Base-by-base conservation (phyloP, 1,140 invertebrate genomes). In the Drosophila kanapiae region DNA sequence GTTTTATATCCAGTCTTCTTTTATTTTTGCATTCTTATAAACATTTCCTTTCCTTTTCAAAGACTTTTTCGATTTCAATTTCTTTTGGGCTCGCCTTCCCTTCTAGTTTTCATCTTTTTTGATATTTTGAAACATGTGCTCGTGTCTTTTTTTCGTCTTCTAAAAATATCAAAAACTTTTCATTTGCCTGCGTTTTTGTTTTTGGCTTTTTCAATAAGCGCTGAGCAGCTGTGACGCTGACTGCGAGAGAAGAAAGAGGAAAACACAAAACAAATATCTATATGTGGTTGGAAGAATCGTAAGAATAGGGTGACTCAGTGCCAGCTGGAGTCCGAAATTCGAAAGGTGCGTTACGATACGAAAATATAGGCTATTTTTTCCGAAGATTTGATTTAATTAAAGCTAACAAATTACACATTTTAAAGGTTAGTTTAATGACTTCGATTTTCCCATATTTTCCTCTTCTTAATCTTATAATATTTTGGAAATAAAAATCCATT, bases 101-200 rank as follows among this genome's bases (percentile, higher is more conserved):
- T 60, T 47, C 49, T 61, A 54, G 49, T 63, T 78, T 67, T 74
- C 59, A 58, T 62, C 75, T 59, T 70, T 80, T 76, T 71, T 79
- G 84, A 90, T 87, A 84, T 87, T 87, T 78, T 84, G 59, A 87
- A 87, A 87, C 84, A 87, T 87, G 85, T 87, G 84, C 84, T 80
- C 77, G 57, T 49, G 57, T 68, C 37, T 71, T 71, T 71, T 61
- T 47, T 72, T 71, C 35, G 53, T 64, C 57, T 87, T 80, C 85
- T 88, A 88, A 75, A 88, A 84, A 90, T 90, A 90, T 60, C 76
- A 53, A 70, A 63, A 54, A 56, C 42, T 63, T 83, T 57, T 78
- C 47, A 31, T 63, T 16, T 45, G 48, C 61, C 53, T 49, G 60
- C 62, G 67, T 51, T 67, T 76, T 42, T 60, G 62, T 57, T 58